phyloP scores from a whole-genome alignment of 2,797 vertebrate genomes.

The Pseudomugil tenellus region DNA sequence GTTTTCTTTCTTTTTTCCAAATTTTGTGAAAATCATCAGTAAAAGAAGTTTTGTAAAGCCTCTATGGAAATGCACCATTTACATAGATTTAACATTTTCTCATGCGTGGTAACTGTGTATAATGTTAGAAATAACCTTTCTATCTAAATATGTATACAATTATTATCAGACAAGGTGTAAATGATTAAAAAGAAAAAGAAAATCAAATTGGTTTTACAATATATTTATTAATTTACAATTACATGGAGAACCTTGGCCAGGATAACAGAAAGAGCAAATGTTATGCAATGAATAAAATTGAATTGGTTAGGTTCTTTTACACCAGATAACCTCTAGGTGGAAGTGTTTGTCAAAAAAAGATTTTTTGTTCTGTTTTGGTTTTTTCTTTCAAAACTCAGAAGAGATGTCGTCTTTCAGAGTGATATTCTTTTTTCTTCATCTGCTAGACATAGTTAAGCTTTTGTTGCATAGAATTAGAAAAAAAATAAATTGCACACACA shows the following conservation, averaged over 20 bases:
- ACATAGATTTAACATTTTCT: constrained; percentile 2
- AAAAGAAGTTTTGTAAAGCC: not conserved
- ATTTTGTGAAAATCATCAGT: no score
- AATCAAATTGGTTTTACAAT: not conserved
- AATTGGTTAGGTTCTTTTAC: constrained; percentile 5
- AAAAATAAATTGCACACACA: constrained; percentile 7
- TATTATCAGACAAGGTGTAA: not conserved
- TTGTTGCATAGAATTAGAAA: no score
- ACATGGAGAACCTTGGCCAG: not conserved
- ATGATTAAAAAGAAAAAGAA: no score
- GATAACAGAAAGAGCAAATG: not conserved
- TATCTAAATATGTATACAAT: not conserved
- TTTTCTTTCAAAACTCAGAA: not conserved
- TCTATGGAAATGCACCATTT: not conserved
- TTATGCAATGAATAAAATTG: not conserved
- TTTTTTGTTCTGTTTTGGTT: not conserved
- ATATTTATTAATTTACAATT: no score
- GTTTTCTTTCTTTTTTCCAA: no score
- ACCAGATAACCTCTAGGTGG: constrained; percentile 59
- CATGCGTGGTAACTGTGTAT: not conserved
- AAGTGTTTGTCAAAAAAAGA: constrained; percentile 49
- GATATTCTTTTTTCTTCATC: not conserved
- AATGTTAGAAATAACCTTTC: not conserved
- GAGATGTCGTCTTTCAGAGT: not conserved
- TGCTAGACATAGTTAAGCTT: not conserved